Conservation (phyloP, 2,113 vertebrate genomes). For the Oxyruncus cristatus region DNA sequence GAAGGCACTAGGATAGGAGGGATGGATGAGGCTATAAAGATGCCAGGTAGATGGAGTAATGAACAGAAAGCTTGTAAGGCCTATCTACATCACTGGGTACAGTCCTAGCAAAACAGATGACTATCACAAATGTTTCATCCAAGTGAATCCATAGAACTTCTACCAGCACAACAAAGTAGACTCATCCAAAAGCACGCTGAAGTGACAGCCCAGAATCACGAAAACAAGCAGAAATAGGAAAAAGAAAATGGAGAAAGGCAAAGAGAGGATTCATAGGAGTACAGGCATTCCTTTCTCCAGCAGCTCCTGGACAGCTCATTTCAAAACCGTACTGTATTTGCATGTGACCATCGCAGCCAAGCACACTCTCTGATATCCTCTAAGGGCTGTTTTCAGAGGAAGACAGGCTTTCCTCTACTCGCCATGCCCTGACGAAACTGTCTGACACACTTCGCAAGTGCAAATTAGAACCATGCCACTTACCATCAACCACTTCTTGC, state of each 20-base stretch:
- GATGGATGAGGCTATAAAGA: background rate
- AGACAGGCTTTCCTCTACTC: conserved; percentile 48
- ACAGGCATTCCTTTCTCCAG: background rate
- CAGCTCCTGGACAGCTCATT: conserved; percentile 59
- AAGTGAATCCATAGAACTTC: background rate
- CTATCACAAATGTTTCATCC: background rate
- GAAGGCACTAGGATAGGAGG: background rate
- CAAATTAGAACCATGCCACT: conserved; percentile 49
- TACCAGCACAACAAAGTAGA: background rate
- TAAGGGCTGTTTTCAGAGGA: conserved; percentile 45
- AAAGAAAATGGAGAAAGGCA: background rate
- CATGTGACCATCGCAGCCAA: background rate
- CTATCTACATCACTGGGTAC: background rate
- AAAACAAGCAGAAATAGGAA: background rate
- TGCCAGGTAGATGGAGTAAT: background rate
- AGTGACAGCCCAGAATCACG: background rate
- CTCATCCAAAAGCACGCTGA: background rate
- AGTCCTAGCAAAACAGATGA: background rate
- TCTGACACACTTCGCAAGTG: conserved; percentile 54
- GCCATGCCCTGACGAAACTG: conserved; percentile 13
- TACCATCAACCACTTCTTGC: conserved; percentile 58
- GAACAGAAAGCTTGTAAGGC: background rate
- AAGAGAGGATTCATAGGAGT: background rate
- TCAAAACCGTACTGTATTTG: conserved; percentile 34
- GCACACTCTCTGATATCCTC: background rate